Percentiles rank a stretch among this genome's conserved stretches.
Conservation (phyloP, 2,888 invertebrate species). For the Tenthredo scrophulariae region DNA sequence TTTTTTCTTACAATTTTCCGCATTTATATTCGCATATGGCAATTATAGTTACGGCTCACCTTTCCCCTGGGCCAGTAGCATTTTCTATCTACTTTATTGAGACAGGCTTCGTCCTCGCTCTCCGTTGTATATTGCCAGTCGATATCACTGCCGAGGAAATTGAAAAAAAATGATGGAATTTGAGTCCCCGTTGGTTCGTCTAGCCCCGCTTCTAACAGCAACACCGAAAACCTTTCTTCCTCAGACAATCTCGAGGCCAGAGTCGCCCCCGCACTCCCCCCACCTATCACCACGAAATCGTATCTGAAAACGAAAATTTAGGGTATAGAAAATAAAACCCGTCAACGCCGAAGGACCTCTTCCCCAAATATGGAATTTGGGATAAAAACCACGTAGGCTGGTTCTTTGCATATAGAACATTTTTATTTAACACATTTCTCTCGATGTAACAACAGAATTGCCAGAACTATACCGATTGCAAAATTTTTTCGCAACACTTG, state of each 20-base stretch:
- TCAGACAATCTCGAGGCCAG: conserved; percentile 87
- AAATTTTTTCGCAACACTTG: neutral
- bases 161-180: conserved; percentile 94
- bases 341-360: neutral
- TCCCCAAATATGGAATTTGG: neutral
- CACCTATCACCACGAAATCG: conserved; percentile 89
- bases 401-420: neutral
- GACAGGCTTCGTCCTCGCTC: conserved; percentile 88
- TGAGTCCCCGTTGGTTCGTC: conserved; percentile 94
- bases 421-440: neutral
- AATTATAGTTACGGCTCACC: conserved; percentile 75
- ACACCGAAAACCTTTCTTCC: conserved; percentile 86
- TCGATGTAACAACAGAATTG: neutral
- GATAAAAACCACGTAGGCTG: neutral
- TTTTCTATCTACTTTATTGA: conserved; percentile 85
- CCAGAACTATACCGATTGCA: neutral
- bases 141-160: conserved; percentile 91
- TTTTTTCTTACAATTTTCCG: too few relatives aligned
- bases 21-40: too few relatives aligned
- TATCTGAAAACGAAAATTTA: conserved; percentile 77
- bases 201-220: conserved; percentile 88
- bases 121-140: conserved; percentile 94
- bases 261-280: conserved; percentile 87
- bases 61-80: conserved; percentile 94
- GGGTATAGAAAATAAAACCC: neutral